Conservation (phyloP, 2,888 invertebrate genomes). For the Andrena hattorfiana region DNA sequence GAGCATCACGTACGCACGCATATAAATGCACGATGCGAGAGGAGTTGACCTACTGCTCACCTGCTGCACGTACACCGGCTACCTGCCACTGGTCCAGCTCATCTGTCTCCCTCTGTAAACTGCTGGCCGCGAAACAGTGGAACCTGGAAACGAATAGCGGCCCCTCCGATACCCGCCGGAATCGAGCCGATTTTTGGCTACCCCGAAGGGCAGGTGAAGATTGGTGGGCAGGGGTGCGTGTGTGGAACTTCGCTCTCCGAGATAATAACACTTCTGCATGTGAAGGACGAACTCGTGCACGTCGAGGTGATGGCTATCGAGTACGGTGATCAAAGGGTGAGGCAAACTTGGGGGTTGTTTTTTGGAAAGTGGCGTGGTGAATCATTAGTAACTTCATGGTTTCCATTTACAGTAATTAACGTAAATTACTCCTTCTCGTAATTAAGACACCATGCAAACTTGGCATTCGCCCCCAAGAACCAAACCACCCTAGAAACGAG, state of each 20-base stretch:
- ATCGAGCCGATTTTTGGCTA: constrained; percentile 12
- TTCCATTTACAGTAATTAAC: too few species aligned
- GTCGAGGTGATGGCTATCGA: neutral
- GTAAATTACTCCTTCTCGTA: too few species aligned
- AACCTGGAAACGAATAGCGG: constrained; percentile 34
- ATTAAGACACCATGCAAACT: too few species aligned
- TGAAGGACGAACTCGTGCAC: neutral
- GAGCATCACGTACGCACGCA: constrained; percentile 34
- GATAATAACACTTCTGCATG: neutral
- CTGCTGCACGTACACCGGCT: constrained; percentile 67
- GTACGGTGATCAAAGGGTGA: too few species aligned
- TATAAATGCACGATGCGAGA: constrained; percentile 53
- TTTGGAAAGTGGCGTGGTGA: too few species aligned
- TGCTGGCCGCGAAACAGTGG: constrained; percentile 41
- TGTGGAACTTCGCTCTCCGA: neutral
- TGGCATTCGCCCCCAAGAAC: too few species aligned
- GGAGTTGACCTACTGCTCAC: constrained; percentile 64
- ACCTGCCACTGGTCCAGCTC: constrained; percentile 68
- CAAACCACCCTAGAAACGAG: too few species aligned
- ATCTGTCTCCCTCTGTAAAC: constrained; percentile 60
- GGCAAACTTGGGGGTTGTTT: too few species aligned
- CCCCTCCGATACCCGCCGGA: neutral
- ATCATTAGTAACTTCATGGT: too few species aligned
- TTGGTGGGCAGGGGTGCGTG: neutral
- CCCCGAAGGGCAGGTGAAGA: constrained; percentile 36